Conservation (phyloP, 2,113 vertebrate species). For the Dasypus novemcinctus region DNA sequence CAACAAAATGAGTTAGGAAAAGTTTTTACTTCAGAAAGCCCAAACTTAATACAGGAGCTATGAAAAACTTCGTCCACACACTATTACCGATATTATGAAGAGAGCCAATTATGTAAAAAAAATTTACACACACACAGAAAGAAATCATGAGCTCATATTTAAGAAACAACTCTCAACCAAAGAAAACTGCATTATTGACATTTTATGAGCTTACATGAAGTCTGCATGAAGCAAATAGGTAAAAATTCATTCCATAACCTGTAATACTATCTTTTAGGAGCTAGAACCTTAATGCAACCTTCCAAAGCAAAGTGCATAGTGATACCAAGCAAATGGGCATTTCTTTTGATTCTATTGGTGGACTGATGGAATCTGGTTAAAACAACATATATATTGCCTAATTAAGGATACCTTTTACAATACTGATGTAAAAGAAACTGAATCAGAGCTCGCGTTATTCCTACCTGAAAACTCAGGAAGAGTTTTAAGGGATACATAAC, state of each 20-base stretch:
- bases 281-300: not conserved
- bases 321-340: not conserved
- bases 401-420: not conserved
- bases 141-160: not conserved
- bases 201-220: not conserved
- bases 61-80: not conserved
- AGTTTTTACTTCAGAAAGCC: not conserved
- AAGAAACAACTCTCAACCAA: not conserved
- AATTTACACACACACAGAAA: not conserved
- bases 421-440: not conserved
- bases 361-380: not conserved
- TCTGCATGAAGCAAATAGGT: not conserved
- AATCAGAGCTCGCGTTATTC: not conserved
- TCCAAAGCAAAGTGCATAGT: not conserved
- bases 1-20: not conserved
- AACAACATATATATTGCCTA: not conserved
- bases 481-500: not conserved
- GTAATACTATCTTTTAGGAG: not conserved
- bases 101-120: not conserved
- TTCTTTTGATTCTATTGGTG: not conserved
- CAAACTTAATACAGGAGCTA: not conserved
- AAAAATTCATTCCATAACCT: not conserved
- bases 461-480: not conserved
- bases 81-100: not conserved
- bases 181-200: not conserved